Evolutionary conservation across 1,140 invertebrate genomes (phyloP), one percentile per base, ranked within the genome.

Genomic region (Cydia splendana): DNA sequence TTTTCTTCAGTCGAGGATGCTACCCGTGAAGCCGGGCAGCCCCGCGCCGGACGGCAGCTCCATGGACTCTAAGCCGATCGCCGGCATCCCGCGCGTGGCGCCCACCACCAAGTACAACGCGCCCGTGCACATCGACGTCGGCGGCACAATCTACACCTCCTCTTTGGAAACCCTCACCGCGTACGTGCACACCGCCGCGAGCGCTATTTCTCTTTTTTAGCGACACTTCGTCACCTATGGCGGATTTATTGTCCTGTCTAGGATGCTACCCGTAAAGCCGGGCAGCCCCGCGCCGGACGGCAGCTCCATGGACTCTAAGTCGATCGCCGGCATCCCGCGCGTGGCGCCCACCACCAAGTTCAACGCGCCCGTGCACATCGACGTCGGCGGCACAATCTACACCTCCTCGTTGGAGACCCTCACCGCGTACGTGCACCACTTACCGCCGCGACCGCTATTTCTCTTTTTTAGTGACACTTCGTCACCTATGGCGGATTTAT

Each of bases 71-170:
- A 83, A 82, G 24, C 76, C 81, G 0, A 81, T 85, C 15, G 76
- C 95, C 12, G 98, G 98, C 42, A 98, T 99, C 74, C 98, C 98
- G 0, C 97, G 97, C 81, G 97, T 99, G 9, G 98, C 98, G 0
- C 97, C 97, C 0, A 97, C 98, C 2, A 97, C 97, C 20, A 95
- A 97, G 53, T 98, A 97, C 89, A 98, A 98, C 15, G 98, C 98
- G 0, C 98, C 98, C 0, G 98, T 99, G 0, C 98, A 99, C 90
- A 99, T 99, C 82, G 98, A 99, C 88, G 98, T 99, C 15, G 98
- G 98, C 7, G 98, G 98, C 0, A 98, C 97, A 42, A 99, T 99
- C 81, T 99, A 99, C 93, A 99, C 98, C 0, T 98, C 98, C 0
- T 98, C 98, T 0, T 93, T 99, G 86, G 98, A 99, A 93, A 99